Evolutionary conservation across 2,113 vertebrate species (phyloP), one percentile per base, ranked within the genome.

Genomic region (Baryphthengus martii): DNA sequence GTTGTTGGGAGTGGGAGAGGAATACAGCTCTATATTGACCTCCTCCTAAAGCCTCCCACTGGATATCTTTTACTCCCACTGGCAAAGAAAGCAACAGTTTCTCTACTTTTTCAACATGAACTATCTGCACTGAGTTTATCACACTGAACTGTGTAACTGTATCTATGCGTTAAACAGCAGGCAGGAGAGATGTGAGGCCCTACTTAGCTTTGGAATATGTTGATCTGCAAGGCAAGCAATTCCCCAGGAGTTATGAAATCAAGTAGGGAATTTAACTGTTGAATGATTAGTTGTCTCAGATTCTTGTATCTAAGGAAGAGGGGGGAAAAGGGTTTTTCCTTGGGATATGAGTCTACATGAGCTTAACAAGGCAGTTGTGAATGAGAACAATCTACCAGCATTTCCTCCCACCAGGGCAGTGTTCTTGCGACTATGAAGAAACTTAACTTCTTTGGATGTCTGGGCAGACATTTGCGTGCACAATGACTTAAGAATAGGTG

Each of bases 171-270:
- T 44, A 65, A 65, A 24, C 42, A 78, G 26, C 11, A 91, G 65
- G 62, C 44, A 74, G 49, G 66, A 86, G 59, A 70, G 20, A 80
- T 59, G 11, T 63, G 39, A 95, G 28, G 23, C 62, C 25, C 23
- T 39, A 42, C 17, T 61, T 78, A 73, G 40, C 45, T 45, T 74
- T 81, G 50, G 37, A 90, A 89, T 23, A 29, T 52, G 17, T 88
- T 84, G 89, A 73, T 50, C 72, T 59, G 23, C 67, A 81, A 78
- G 44, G 65, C 28, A 85, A 95, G 44, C 15, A 31, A 91, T 84
- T 90, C 44, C 31, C 52, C 56, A 44, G 33, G 24, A 94, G 26
- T 40, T 86, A 72, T 12, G 33, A 85, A 89, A 79, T 78, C 66
- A 71, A 73, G 67, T 11, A 68, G 26, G 21, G 25, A 45, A 78